Base-by-base conservation (phyloP, 2,113 vertebrate genomes). In the Lepisosteus oculatus region DNA sequence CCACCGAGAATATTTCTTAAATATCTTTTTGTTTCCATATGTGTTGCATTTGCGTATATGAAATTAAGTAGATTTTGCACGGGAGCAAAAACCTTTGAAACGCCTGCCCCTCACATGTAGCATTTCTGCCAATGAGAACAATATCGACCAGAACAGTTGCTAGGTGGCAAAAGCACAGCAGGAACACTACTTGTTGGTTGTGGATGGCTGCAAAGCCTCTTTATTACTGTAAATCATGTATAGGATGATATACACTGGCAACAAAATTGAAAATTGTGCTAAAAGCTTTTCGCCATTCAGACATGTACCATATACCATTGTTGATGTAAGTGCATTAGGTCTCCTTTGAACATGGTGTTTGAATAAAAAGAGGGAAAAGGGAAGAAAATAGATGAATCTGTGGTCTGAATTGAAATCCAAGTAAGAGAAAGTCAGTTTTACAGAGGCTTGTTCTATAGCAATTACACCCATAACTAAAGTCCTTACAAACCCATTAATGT, bases 211-310 rank as follows among this genome's bases (percentile, higher is more conserved):
- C 8, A 54, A 45, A 67, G 43, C 4, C 63, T 67, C 44, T 54
- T 7, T 17, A 7, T 67, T n/a, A n/a, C n/a, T n/a, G n/a, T 67
- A n/a, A 47, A 67, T 14, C 6, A 15, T 67, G 65, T 11, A 47
- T 44, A 67, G 65, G 15, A 51, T 14, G 14, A 14, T 59, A 8
- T 59, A 13, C 57, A 59, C 4, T 14, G 12, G 14, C 5, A 59
- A 59, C 11, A 59, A 59, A 59, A 14, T 51, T 1, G 56, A 59
- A 14, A 59, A 59, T 59, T 14, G 56, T 14, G 56, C 56, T 59
- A 59, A 59, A 59, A 59, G 56, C 56, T 59, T 59, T 59, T 59
- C 56, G 7, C 56, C 56, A 14, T 59, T 59, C 56, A 59, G 56
- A 59, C 14, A 59, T 59, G 7, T 59, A 12, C 47, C 47, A 51